phyloP scores from a whole-genome alignment of 2,113 vertebrate genomes.

The Rafetus swinhoei region DNA sequence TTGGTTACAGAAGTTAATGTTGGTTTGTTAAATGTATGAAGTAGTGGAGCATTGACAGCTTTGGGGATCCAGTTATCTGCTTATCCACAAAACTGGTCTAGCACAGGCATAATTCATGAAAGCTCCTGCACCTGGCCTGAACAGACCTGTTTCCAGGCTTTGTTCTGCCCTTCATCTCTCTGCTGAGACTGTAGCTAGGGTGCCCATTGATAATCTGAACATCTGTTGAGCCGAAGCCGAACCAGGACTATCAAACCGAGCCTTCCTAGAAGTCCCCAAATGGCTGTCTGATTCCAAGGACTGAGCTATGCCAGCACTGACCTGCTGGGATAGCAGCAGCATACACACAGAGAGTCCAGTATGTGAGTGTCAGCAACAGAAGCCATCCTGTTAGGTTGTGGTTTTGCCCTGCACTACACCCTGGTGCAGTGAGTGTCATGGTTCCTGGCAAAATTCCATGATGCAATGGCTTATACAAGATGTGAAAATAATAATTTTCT shows the following conservation, averaged over 20 bases:
- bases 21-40: background rate
- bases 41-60: background rate
- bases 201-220: background rate
- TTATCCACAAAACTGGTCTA: background rate
- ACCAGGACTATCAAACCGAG: background rate
- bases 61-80: rapidly evolving
- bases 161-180: background rate
- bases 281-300: background rate
- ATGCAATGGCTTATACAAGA: background rate
- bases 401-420: rapidly evolving
- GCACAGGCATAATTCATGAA: background rate
- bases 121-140: background rate
- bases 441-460: background rate
- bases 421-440: background rate
- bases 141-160: background rate
- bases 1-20: background rate
- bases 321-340: rapidly evolving
- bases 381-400: background rate
- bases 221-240: background rate
- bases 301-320: background rate
- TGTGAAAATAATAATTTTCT: background rate
- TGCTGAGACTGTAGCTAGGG: background rate
- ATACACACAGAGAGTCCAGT: background rate
- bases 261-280: background rate
- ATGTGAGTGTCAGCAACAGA: rapidly evolving